A percentile compares a stretch with the other conserved stretches of the same genome.
Conservation (phyloP, 1,140 invertebrate species). For the Akabosia matsudoensis region DNA sequence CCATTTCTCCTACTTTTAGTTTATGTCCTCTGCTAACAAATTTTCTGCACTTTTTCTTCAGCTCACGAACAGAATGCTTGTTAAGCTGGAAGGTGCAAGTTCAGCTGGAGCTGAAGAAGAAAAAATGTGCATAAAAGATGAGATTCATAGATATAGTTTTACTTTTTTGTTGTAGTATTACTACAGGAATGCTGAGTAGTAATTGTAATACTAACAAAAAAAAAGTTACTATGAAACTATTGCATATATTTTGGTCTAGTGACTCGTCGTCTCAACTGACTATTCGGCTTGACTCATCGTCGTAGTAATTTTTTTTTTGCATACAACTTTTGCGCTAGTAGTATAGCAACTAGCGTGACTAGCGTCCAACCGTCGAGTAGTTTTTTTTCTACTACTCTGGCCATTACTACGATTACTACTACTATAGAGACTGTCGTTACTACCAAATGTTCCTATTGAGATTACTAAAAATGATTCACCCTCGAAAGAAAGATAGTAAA, state of each 20-base stretch:
- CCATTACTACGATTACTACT: not conserved
- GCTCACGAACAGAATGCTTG: no score
- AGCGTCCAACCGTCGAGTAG: no score
- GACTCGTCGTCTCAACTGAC: not conserved
- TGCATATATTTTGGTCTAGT: no score
- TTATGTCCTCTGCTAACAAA: not conserved
- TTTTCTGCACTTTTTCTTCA: not conserved
- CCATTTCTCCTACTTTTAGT: not conserved
- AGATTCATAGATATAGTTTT: no score
- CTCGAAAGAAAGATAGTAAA: not conserved
- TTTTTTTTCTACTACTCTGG: no score
- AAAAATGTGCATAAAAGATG: not conserved
- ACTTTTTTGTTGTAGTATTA: not conserved
- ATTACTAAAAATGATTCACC: slow-evolving; percentile 22
- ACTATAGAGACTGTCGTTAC: not conserved
- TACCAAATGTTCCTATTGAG: not conserved
- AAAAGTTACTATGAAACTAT: no score
- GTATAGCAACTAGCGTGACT: no score
- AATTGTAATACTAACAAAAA: not conserved
- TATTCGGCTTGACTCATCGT: slow-evolving; percentile 6
- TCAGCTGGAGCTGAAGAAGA: no score
- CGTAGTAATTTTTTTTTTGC: slow-evolving; percentile 4
- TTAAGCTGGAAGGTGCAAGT: no score
- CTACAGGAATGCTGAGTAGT: not conserved
- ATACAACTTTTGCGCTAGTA: not conserved